Base-by-base conservation (phyloP, 2,888 invertebrate species). In the Mellilla xanthometata region DNA sequence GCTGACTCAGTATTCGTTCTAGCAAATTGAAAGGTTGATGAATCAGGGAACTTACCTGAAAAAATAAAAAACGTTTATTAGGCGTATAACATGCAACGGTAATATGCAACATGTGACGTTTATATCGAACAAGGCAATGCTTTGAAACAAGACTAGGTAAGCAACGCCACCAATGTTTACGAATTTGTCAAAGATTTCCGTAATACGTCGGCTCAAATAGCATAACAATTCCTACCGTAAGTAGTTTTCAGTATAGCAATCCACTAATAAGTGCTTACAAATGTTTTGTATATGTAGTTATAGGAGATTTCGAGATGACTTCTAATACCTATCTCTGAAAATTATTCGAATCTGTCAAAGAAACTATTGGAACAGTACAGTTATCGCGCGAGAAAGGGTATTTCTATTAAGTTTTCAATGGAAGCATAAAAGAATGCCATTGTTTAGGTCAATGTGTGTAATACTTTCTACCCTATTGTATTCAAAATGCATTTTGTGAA, bases 401-500 rank as follows among this genome's bases (percentile, higher is more conserved):
- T 23, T 24, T 24, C 8, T 27, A 28, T 22, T 36, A 11, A 13
- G 13, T 31, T 1, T 24, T 39, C 33, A 15, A 41, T 24, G 13
- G 39, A 45, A 42, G 44, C 42, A 45, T 57, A 53, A 56, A 67
- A 66, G 79, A 79, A 85, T 82, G 62, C 71, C 48, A 78, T 85
- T 86, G 81, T 86, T 76, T 65, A 53, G 58, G 52, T 61, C 57
- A 63, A 64, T 58, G 46, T 51, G 56, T 60, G 62, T 65, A 54
- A 67, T 61, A 72, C 77, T 77, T 82, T 82, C 80, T 76, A 79
- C 46, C 71, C 62, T 11, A 79, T 83, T 83, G 83, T 83, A 62
- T 72, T 67, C 64, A 60, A 69, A 68, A 68, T 56, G 58, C 56
- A 66, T 68, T 67, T 69, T 55, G 62, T 65, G 64, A 61, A 69